Evolutionary conservation across 2,113 vertebrate genomes (phyloP), one percentile per base, ranked within the genome.

Genomic region (Spea bombifrons): DNA sequence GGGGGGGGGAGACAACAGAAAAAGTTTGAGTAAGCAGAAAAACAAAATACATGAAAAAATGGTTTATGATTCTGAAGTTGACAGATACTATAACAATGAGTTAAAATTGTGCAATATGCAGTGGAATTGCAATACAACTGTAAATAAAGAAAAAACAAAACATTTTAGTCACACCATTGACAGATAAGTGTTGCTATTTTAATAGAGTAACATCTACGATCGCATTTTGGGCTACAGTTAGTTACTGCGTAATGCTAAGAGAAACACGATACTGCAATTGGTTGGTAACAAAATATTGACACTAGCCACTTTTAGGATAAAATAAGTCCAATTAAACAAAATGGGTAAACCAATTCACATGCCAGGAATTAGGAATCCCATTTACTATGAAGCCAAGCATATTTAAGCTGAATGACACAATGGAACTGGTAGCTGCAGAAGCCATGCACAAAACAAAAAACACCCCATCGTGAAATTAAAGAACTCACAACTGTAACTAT

Each of bases 401-500:
- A 88, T 95, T 93, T 91, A 95, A 95, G 93, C 94, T 84, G 85
- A 90, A 92, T 90, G 91, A 88, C 93, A 95, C 95, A 92, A 91
- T 91, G 90, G 30, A 95, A 89, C 50, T 83, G 89, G 95, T 92
- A 92, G 88, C 92, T 89, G 94, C 89, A 87, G 3, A 88, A 88
- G 87, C 88, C 95, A 95, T 96, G 94, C 94, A 95, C 44, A 79
- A 73, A 67, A 44, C 30, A 66, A 68, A 68, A 7, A 69, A 92
- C 93, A 88, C 92, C 16, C 5, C 3, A 52, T 50, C 46, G 67
- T 73, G 68, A 30, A 65, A 53, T 8, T 92, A 80, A 90, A 81
- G 89, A 90, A 88, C 89, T 92, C 84, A 95, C 94, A 89, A 93
- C 89, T 94, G 95, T 96, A 98, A 97, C 97, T 95, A 94, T 96